phyloP scores from a whole-genome alignment of 2,888 invertebrate species.

The Epirrita christyi region DNA sequence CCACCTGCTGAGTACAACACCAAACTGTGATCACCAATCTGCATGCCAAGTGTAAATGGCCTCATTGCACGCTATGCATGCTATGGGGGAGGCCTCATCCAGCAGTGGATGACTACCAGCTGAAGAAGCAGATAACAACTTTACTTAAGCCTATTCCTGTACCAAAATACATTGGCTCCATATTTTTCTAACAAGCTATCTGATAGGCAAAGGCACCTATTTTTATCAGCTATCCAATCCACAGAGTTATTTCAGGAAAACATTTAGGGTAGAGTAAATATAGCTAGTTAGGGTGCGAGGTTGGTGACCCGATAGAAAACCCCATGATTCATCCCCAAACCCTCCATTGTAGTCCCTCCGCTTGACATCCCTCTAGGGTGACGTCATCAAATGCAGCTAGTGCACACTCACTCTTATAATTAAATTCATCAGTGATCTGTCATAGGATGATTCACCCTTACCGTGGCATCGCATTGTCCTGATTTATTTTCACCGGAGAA shows the following conservation, averaged over 20 bases:
- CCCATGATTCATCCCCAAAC: conserved; percentile 81
- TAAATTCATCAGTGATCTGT: conserved; percentile 66
- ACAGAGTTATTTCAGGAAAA: conserved; percentile 49
- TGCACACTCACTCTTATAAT: conserved; percentile 55
- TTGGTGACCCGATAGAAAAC: conserved; percentile 73
- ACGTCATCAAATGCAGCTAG: conserved; percentile 71
- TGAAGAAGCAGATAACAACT: too few species aligned
- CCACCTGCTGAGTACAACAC: too few species aligned
- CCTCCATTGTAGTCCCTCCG: conserved; percentile 70
- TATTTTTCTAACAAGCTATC: conserved; percentile 43
- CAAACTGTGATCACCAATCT: too few species aligned
- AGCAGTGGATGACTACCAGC: too few species aligned
- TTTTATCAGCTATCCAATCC: conserved; percentile 46
- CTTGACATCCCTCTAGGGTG: conserved; percentile 66
- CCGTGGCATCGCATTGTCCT: conserved; percentile 45
- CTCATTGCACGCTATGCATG: too few species aligned
- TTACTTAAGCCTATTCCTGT: conserved; percentile 34
- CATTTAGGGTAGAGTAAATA: conserved; percentile 65
- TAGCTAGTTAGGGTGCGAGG: conserved; percentile 67
- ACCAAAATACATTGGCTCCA: conserved; percentile 42
- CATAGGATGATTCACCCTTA: conserved; percentile 66
- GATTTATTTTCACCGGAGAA: conserved; percentile 53
- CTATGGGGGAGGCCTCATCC: too few species aligned
- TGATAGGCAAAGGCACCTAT: conserved; percentile 40
- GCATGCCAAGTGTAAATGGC: too few species aligned